Percentiles rank a stretch among this genome's conserved stretches.
These are phyloP conservation scores for Latrodectus hesperus DNA, from an alignment of 2,888 invertebrate genomes.

Conservation along the genomic window DNA sequence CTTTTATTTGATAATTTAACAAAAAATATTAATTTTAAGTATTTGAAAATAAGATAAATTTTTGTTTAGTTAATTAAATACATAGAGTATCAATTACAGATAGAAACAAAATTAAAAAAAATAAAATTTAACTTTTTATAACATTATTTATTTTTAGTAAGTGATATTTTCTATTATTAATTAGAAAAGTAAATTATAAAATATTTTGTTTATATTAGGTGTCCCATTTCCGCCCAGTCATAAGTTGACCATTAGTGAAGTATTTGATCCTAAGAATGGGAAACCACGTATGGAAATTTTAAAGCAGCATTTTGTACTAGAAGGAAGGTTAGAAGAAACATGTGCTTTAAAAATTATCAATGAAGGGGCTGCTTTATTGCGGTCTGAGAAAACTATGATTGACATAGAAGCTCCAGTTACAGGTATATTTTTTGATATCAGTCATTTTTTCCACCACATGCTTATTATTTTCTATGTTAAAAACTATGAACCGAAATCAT, in stretches of 20 bases:
- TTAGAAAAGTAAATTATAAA: no score
- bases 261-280: constrained; percentile 94
- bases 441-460: not conserved
- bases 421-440: constrained; percentile 74
- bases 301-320: constrained; percentile 98
- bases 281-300: constrained; percentile 97
- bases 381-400: constrained; percentile 99
- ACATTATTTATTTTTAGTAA: no score
- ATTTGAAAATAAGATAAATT: no score
- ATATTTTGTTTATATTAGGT: constrained; percentile 77
- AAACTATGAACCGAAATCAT: not conserved
- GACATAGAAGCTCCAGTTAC: constrained; percentile 99
- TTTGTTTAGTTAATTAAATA: no score
- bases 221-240: constrained; percentile 99
- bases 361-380: constrained; percentile 90
- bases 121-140: no score
- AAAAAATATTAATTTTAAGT: no score
- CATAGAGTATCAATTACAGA: no score
- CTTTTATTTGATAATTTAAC: no score
- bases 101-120: no score
- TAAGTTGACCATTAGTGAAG: constrained; percentile 95
- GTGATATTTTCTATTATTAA: no score
- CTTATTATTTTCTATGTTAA: not conserved
- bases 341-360: constrained; percentile 98
- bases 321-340: constrained; percentile 98